Percentiles rank a stretch among this genome's conserved stretches.
These are phyloP conservation scores for Stenodera caucasica DNA, from an alignment of 2,888 invertebrate species.

Conservation along the genomic window DNA sequence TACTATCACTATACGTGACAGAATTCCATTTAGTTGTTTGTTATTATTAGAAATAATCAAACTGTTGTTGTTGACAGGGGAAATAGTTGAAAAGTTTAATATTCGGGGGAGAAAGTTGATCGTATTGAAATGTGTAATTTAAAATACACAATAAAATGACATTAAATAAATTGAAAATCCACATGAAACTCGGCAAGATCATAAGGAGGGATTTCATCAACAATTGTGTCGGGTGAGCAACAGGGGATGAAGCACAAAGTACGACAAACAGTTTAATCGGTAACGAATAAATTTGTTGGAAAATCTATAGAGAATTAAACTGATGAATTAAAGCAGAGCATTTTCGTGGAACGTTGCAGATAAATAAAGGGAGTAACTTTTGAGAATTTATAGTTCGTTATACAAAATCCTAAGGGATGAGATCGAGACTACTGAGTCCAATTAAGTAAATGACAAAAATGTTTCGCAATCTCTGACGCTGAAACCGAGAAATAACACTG, in stretches of 20 bases:
- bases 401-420: background rate
- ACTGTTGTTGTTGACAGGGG: background rate
- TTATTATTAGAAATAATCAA: background rate
- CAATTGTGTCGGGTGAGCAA: background rate
- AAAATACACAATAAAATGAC: too few relatives aligned
- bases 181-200: background rate
- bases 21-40: background rate
- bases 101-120: background rate
- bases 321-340: background rate
- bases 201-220: too few relatives aligned
- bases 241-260: background rate
- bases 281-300: constrained; percentile 3
- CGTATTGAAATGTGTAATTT: background rate
- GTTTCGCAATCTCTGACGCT: background rate
- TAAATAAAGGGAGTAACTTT: background rate
- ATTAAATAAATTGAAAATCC: background rate
- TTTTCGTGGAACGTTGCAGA: background rate
- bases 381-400: constrained; percentile 1
- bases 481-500: too few relatives aligned
- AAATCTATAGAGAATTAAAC: constrained; percentile 3
- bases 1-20: background rate
- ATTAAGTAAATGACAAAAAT: background rate
- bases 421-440: background rate
- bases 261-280: background rate
- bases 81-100: too few relatives aligned